A percentile compares a stretch with the other conserved stretches of the same genome.
These are phyloP conservation scores for Scotopteryx bipunctaria DNA, from an alignment of 2,888 invertebrate genomes.

Conservation along the genomic window DNA sequence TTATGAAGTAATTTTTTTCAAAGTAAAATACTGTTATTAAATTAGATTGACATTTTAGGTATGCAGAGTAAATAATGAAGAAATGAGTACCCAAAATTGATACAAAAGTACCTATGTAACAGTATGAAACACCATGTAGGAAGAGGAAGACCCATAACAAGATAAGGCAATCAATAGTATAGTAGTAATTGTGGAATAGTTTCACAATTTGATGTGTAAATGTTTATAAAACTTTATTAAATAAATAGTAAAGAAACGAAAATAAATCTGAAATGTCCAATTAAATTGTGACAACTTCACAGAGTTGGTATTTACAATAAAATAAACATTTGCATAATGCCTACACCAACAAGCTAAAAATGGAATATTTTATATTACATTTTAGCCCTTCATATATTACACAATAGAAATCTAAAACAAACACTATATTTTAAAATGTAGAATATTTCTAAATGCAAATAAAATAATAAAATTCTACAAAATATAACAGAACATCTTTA, in stretches of 20 bases:
- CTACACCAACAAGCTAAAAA: constrained; percentile 17
- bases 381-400: too few species aligned
- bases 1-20: too few species aligned
- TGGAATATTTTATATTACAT: constrained; percentile 30
- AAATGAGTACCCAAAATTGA: too few species aligned
- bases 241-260: constrained; percentile 1
- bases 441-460: constrained; percentile 36
- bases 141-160: constrained; percentile 20
- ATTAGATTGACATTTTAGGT: too few species aligned
- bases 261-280: constrained; percentile 20
- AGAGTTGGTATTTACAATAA: constrained; percentile 15
- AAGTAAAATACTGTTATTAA: neutral
- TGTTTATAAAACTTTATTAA: constrained; percentile 17
- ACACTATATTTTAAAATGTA: constrained; percentile 2
- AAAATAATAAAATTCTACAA: constrained; percentile 23
- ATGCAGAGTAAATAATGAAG: too few species aligned
- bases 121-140: neutral
- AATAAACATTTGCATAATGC: constrained; percentile 16
- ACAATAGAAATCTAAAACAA: too few species aligned
- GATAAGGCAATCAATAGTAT: constrained; percentile 19
- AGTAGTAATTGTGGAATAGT: neutral
- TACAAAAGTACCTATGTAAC: too few species aligned
- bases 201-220: constrained; percentile 8
- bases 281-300: constrained; percentile 27
- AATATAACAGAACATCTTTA: constrained; percentile 10